Evolutionary conservation across 2,113 vertebrate genomes (phyloP).

Genomic region (Caretta caretta): DNA sequence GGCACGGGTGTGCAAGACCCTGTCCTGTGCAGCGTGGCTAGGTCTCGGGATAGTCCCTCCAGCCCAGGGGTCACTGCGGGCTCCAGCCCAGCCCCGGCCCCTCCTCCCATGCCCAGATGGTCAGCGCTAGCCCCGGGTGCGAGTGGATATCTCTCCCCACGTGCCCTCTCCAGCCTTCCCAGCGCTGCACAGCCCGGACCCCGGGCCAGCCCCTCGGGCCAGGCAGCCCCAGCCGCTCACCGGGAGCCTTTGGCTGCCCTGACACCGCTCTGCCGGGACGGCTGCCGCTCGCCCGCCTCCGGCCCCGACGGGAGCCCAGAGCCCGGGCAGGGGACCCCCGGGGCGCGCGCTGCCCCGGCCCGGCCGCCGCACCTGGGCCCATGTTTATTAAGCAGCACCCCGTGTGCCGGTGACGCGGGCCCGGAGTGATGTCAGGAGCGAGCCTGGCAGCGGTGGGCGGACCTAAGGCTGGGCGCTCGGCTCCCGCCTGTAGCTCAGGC

Average conservation of each 20-base stretch:
- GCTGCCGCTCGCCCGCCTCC: background rate
- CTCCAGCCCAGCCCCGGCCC: background rate
- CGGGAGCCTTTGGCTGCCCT: background rate
- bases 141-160: too few species aligned
- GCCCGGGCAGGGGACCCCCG: background rate
- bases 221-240: background rate
- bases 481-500: background rate
- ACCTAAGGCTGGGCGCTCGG: background rate
- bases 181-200: too few species aligned
- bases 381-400: background rate
- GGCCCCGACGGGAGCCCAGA: background rate
- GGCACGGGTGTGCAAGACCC: background rate
- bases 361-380: background rate
- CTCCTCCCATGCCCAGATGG: too few species aligned
- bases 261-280: background rate
- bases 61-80: background rate
- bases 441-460: constrained; percentile 2
- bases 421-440: constrained; percentile 17
- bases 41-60: background rate
- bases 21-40: background rate
- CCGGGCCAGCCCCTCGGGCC: background rate
- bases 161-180: too few species aligned
- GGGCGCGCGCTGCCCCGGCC: background rate
- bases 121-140: too few species aligned
- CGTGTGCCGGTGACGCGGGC: background rate